Conservation (phyloP, 2,797 vertebrate species). For the Sparidentex hasta region DNA sequence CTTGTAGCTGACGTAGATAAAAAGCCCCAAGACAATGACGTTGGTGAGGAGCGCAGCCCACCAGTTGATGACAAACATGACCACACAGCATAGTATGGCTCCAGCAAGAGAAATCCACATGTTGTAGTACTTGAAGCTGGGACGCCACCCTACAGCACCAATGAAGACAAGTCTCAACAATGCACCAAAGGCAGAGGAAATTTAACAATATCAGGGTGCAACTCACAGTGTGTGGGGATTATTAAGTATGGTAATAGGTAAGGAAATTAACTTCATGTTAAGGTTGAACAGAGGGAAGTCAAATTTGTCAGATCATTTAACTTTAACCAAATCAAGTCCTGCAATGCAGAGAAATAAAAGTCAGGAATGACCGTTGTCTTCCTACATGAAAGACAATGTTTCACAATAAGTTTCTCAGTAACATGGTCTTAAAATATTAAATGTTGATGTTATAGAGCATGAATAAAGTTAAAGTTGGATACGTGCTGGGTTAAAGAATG, state of each 20-base stretch:
- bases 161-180: conserved; percentile 27
- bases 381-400: conserved; percentile 20
- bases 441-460: conserved; percentile 72
- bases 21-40: conserved; percentile 95
- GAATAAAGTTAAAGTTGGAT: conserved; percentile 51
- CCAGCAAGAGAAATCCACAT: conserved; percentile 98
- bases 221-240: conserved; percentile 2
- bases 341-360: conserved; percentile 19
- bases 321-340: conserved; percentile 22
- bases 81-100: conserved; percentile 94
- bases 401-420: conserved; percentile 11
- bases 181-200: not conserved
- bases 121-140: conserved; percentile 99
- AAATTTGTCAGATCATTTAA: conserved; percentile 4
- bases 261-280: conserved; percentile 37
- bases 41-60: conserved; percentile 96
- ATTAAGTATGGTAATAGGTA: conserved; percentile 13
- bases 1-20: conserved; percentile 99
- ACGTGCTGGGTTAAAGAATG: conserved; percentile 78
- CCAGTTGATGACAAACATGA: conserved; percentile 99
- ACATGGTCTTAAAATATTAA: conserved; percentile 40
- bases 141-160: conserved; percentile 92
- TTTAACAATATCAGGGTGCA: not conserved
- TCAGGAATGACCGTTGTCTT: not conserved
- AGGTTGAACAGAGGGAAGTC: conserved; percentile 4